A percentile compares a stretch with the other conserved stretches of the same genome.
These are phyloP conservation scores for Cyprinodon brontotheroides DNA, from an alignment of 2,113 vertebrate species.

Conservation along the genomic window DNA sequence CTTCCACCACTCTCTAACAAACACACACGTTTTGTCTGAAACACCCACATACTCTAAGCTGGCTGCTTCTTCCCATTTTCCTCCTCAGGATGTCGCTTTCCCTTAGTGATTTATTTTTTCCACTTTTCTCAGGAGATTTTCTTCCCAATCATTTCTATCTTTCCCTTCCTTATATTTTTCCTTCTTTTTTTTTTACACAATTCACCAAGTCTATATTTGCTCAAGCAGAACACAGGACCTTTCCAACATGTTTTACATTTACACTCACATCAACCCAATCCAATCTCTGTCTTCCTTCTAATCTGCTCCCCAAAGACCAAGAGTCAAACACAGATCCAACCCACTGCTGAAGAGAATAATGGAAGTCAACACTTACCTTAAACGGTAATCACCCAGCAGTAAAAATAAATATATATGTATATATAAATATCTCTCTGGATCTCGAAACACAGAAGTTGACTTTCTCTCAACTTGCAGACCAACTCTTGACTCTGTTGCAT, in stretches of 20 bases:
- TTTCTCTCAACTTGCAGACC: slow-evolving; percentile 74
- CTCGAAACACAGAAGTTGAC: slow-evolving; percentile 68
- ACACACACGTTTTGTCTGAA: slow-evolving; percentile 1
- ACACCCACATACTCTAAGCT: slow-evolving; percentile 28
- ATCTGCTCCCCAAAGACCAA: slow-evolving; percentile 12
- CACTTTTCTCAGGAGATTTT: not conserved
- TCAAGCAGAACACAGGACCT: slow-evolving; percentile 7
- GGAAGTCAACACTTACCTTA: slow-evolving; percentile 73
- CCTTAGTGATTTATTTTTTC: slow-evolving; percentile 2
- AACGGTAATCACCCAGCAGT: slow-evolving; percentile 61
- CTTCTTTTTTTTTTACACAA: not conserved
- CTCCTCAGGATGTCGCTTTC: slow-evolving; percentile 9
- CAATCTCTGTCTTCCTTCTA: slow-evolving; percentile 2
- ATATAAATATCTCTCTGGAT: slow-evolving; percentile 52
- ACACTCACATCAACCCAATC: slow-evolving; percentile 13
- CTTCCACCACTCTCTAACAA: slow-evolving; percentile 46
- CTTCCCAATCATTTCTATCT: too few relatives aligned
- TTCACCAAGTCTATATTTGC: slow-evolving; percentile 2
- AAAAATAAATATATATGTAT: slow-evolving; percentile 34
- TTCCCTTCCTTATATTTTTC: not conserved
- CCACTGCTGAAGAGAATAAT: slow-evolving; percentile 5
- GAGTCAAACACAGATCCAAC: slow-evolving; percentile 5
- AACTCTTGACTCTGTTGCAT: slow-evolving; percentile 76
- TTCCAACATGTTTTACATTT: not conserved
- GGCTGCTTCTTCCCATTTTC: slow-evolving; percentile 16